Evolutionary conservation across 1,140 invertebrate species (phyloP).

Genomic region (Anadara kagoshimensis): DNA sequence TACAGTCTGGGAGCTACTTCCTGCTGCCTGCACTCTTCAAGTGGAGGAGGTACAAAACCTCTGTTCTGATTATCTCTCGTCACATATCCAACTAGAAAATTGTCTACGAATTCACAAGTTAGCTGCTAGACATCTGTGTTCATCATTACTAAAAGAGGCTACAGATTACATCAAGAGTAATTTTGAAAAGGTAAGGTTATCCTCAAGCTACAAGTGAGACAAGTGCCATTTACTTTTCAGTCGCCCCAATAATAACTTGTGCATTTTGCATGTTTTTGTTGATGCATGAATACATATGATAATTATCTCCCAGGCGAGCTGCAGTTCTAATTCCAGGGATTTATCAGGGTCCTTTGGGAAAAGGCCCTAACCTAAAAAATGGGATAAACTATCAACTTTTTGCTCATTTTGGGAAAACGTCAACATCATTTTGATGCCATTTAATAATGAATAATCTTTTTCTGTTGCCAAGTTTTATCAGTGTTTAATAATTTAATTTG

Average conservation of each 20-base stretch:
- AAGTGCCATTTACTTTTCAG: neutral
- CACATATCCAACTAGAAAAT: constrained; percentile 42
- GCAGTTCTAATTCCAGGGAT: too few species aligned
- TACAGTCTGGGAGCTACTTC: constrained; percentile 52
- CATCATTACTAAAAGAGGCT: constrained; percentile 32
- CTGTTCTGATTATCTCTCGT: constrained; percentile 52
- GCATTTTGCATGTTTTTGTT: neutral
- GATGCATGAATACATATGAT: neutral
- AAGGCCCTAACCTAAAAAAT: too few species aligned
- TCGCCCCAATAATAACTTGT: neutral
- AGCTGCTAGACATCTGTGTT: constrained; percentile 45
- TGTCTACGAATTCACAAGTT: constrained; percentile 44
- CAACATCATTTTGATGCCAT: too few species aligned
- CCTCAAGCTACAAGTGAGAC: neutral
- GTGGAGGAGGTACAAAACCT: constrained; percentile 52
- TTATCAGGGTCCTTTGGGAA: too few species aligned
- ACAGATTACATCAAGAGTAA: constrained; percentile 49
- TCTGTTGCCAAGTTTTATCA: too few species aligned
- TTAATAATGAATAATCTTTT: too few species aligned
- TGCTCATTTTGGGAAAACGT: too few species aligned
- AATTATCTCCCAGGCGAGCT: neutral
- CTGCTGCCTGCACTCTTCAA: constrained; percentile 46
- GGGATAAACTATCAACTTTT: too few species aligned
- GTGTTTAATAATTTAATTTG: too few species aligned
- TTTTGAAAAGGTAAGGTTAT: constrained; percentile 49